Percentiles rank a stretch among this genome's conserved stretches.
Evolutionary conservation across 1,140 invertebrate genomes (phyloP).

Genomic region (Drusus annulatus): DNA sequence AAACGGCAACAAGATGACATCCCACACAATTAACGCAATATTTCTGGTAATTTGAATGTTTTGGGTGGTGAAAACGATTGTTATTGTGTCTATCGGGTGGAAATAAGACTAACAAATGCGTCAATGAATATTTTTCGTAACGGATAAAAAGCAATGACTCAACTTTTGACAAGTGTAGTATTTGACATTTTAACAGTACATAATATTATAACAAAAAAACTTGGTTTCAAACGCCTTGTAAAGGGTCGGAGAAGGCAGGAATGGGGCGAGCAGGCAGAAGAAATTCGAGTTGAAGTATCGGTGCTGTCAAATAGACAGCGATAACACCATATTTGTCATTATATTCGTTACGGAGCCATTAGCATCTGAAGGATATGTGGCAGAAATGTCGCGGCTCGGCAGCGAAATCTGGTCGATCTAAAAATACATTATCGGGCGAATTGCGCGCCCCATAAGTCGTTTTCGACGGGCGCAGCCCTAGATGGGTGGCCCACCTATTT

Average conservation of each 20-base stretch:
- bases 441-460: constrained; percentile 60
- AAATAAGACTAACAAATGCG: constrained; percentile 11
- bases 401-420: constrained; percentile 72
- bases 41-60: constrained; percentile 1
- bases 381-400: constrained; percentile 71
- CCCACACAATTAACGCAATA: constrained; percentile 5
- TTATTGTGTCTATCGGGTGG: background rate
- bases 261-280: background rate
- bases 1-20: background rate
- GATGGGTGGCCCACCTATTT: constrained; percentile 63
- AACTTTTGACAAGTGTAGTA: constrained; percentile 50
- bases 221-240: constrained; percentile 27
- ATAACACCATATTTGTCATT: constrained; percentile 65
- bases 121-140: constrained; percentile 14
- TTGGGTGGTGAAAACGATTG: background rate
- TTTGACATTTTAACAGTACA: constrained; percentile 50
- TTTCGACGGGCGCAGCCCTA: constrained; percentile 60
- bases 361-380: constrained; percentile 72
- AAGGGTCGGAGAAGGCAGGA: background rate
- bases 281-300: constrained; percentile 62
- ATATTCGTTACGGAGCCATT: constrained; percentile 68
- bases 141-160: constrained; percentile 47
- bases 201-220: constrained; percentile 41
- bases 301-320: constrained; percentile 53
- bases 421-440: constrained; percentile 71